Percentiles rank a stretch among this genome's conserved stretches.
Conservation (phyloP, 2,888 invertebrate species). For the Tiliacea aurago region DNA sequence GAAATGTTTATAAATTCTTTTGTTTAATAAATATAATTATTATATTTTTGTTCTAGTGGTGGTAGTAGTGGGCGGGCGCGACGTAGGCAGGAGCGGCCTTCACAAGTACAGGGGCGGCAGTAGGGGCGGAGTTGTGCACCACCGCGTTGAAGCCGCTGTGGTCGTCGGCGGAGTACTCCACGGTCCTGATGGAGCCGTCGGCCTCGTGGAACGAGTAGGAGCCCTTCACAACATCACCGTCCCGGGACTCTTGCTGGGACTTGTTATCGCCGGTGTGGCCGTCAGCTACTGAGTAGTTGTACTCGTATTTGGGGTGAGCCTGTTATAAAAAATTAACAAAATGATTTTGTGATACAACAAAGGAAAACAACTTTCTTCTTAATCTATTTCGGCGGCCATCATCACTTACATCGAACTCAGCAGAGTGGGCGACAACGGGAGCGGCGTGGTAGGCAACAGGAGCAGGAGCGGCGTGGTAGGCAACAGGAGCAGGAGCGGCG, state of each 20-base stretch:
- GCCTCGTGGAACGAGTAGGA: constrained; percentile 80
- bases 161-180: constrained; percentile 82
- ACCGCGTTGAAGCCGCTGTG: constrained; percentile 76
- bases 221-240: constrained; percentile 82
- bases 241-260: constrained; percentile 79
- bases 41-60: constrained; percentile 60
- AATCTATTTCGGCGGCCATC: neutral
- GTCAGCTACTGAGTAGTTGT: constrained; percentile 73
- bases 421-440: constrained; percentile 68
- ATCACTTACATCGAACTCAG: constrained; percentile 25
- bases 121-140: constrained; percentile 68
- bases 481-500: constrained; percentile 48
- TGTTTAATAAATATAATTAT: constrained; percentile 42
- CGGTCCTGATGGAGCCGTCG: constrained; percentile 81
- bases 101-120: constrained; percentile 56
- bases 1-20: too few species aligned
- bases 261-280: constrained; percentile 84
- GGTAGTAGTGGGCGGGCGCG: constrained; percentile 71
- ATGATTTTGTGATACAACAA: neutral
- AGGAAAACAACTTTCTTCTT: neutral
- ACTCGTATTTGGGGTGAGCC: constrained; percentile 64
- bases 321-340: neutral
- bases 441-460: constrained; percentile 69
- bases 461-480: constrained; percentile 40
- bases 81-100: constrained; percentile 5